phyloP scores from a whole-genome alignment of 1,140 invertebrate species.

The Heliconius eleuchia region DNA sequence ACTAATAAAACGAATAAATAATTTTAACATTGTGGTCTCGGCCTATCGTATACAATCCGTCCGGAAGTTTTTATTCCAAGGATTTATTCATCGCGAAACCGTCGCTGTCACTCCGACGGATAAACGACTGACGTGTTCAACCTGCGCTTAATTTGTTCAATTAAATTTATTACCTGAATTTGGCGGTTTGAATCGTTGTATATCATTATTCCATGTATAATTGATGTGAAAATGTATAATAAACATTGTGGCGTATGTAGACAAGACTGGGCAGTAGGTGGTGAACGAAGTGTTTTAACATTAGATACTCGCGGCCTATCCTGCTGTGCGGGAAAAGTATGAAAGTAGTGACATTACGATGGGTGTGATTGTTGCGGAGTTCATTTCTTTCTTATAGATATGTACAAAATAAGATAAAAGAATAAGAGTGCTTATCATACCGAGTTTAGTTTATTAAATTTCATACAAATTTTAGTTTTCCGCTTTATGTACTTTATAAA shows the following conservation, averaged over 20 bases:
- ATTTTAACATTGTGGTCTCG: background rate
- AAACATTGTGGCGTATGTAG: background rate
- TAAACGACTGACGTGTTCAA: constrained; percentile 15
- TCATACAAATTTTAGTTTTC: too few species aligned
- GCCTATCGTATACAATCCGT: background rate
- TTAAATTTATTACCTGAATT: background rate
- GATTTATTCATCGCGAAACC: background rate
- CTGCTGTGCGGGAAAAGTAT: too few species aligned
- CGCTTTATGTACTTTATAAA: too few species aligned
- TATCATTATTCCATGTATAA: background rate
- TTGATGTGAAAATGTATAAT: background rate
- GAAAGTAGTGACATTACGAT: too few species aligned
- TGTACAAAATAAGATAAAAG: too few species aligned
- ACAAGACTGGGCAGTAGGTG: too few species aligned
- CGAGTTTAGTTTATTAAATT: too few species aligned
- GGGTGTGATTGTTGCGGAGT: too few species aligned
- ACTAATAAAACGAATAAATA: background rate
- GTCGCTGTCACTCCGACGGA: constrained; percentile 12
- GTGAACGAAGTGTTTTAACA: too few species aligned
- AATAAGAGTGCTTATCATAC: too few species aligned
- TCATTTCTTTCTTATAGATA: too few species aligned
- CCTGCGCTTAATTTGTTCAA: constrained; percentile 13
- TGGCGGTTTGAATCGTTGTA: background rate
- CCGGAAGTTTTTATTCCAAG: background rate
- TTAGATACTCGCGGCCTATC: too few species aligned